A percentile compares a stretch with the other conserved stretches of the same genome.
These are phyloP conservation scores for Dolichoris vasculosae DNA, from an alignment of 1,140 invertebrate genomes.

Conservation along the genomic window DNA sequence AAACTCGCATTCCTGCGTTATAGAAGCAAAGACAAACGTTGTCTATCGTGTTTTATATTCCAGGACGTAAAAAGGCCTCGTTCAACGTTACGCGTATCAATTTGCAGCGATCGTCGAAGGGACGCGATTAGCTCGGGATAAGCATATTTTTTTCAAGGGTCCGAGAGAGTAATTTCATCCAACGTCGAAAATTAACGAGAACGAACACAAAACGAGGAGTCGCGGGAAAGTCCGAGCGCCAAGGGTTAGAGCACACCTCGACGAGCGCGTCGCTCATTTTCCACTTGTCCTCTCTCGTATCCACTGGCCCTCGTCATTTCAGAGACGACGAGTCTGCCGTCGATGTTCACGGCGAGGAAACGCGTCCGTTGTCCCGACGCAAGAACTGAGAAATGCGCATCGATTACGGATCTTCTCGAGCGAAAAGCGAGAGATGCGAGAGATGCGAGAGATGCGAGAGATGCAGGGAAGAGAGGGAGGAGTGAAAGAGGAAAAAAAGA, in stretches of 20 bases:
- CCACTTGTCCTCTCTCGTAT: conserved; percentile 44
- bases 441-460: not conserved
- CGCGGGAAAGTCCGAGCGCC: too few species aligned
- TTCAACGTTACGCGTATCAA: too few species aligned
- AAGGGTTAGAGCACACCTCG: too few species aligned
- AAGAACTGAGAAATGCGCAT: conserved; percentile 39
- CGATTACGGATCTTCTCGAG: conserved; percentile 34
- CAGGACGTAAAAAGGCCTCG: too few species aligned
- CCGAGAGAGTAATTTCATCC: not conserved
- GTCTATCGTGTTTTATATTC: too few species aligned
- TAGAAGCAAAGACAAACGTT: too few species aligned
- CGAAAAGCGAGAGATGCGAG: not conserved
- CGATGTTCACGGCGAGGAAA: not conserved
- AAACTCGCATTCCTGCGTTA: too few species aligned
- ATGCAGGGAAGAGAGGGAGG: not conserved
- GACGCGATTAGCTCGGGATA: too few species aligned
- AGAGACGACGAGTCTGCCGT: not conserved
- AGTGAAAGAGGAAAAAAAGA: not conserved
- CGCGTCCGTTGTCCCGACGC: not conserved
- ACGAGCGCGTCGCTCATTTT: conserved; percentile 24
- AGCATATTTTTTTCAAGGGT: too few species aligned
- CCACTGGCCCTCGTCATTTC: conserved; percentile 17
- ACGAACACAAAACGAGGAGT: not conserved
- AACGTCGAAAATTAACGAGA: not conserved
- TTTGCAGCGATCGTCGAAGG: too few species aligned